These are phyloP conservation scores for Frieseomelitta varia DNA, from an alignment of 1,140 invertebrate species.

Conservation along the genomic window DNA sequence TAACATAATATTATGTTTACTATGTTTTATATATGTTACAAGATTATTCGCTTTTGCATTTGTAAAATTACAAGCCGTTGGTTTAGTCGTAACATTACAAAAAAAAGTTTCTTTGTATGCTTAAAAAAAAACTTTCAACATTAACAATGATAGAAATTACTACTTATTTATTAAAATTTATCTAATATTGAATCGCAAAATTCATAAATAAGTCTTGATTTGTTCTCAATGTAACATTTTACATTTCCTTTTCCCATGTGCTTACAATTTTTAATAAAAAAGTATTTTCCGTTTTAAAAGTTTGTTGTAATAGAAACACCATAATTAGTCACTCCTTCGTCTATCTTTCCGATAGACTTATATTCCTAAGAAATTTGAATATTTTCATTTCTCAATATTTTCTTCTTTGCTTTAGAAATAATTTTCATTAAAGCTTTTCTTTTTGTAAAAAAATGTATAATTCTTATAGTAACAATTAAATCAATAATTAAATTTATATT, in stretches of 20 bases:
- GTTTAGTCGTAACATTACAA: background rate
- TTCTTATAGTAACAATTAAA: background rate
- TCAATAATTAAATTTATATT: background rate
- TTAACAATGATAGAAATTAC: background rate
- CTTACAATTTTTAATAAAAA: background rate
- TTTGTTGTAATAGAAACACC: background rate
- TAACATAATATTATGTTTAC: conserved; percentile 1
- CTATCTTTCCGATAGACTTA: background rate
- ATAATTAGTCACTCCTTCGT: background rate
- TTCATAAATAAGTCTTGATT: background rate
- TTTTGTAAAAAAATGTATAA: too few species aligned
- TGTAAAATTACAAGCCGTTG: background rate
- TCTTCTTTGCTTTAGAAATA: background rate
- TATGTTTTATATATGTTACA: background rate
- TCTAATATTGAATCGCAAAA: background rate
- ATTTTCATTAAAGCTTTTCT: background rate
- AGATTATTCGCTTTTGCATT: background rate
- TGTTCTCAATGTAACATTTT: background rate
- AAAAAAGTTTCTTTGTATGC: background rate
- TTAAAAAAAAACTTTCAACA: background rate
- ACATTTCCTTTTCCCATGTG: background rate
- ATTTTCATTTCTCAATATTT: background rate
- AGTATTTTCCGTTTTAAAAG: background rate
- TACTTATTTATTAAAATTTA: background rate
- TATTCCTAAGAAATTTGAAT: background rate